Conservation (phyloP, 1,140 invertebrate genomes). For the Prorops nasuta region DNA sequence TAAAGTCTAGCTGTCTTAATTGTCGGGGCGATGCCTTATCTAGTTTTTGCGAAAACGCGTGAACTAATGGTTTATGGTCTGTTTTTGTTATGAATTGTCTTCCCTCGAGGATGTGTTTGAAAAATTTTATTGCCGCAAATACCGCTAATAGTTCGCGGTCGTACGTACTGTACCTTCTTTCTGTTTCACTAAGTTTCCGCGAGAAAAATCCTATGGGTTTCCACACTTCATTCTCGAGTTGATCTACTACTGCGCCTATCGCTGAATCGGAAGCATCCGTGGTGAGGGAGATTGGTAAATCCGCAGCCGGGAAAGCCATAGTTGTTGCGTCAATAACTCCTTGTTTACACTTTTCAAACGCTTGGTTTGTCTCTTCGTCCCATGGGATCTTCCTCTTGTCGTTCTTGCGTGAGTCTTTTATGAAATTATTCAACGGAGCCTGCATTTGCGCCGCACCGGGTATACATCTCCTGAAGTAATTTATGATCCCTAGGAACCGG, state of each 20-base stretch:
- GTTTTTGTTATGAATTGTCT: slow-evolving; percentile 31
- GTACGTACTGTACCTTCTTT: slow-evolving; percentile 33
- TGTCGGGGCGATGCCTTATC: slow-evolving; percentile 30
- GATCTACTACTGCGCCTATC: slow-evolving; percentile 17
- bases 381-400: background rate
- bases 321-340: background rate
- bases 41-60: slow-evolving; percentile 21
- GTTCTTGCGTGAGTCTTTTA: background rate
- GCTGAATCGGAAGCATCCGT: slow-evolving; percentile 17
- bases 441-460: background rate
- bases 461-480: slow-evolving; percentile 18
- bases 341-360: background rate
- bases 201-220: slow-evolving; percentile 47
- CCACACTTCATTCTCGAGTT: slow-evolving; percentile 13
- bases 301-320: background rate
- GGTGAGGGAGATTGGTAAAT: background rate
- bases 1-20: slow-evolving; percentile 11
- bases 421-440: background rate
- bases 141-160: slow-evolving; percentile 43
- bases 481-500: slow-evolving; percentile 13
- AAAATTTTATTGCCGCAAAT: slow-evolving; percentile 30
- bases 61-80: slow-evolving; percentile 40
- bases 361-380: background rate
- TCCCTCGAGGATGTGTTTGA: slow-evolving; percentile 31
- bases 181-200: slow-evolving; percentile 29